Conservation (phyloP, 2,113 vertebrate species). For the Anguilla japonica region DNA sequence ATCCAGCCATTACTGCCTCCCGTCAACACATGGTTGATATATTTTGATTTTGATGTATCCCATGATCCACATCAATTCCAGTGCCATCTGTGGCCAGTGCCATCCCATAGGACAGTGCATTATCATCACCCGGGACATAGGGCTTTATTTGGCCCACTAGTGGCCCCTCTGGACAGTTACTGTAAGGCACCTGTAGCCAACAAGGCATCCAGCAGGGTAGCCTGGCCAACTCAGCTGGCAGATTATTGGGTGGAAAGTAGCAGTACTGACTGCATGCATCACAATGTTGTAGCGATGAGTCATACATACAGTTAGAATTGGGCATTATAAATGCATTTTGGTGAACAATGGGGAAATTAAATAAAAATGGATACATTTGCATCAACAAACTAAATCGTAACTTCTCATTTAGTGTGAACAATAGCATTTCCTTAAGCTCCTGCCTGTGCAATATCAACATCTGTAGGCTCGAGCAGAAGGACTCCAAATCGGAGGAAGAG, state of each 20-base stretch:
- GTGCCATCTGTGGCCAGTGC: not conserved
- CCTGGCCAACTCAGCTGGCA: too few relatives aligned
- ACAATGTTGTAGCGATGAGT: not conserved
- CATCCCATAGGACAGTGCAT: too few relatives aligned
- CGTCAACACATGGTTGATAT: not conserved
- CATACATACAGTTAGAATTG: not conserved
- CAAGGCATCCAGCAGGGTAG: too few relatives aligned
- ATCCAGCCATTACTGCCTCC: not conserved
- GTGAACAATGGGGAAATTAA: not conserved
- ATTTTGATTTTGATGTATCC: not conserved
- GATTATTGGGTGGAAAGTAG: not conserved
- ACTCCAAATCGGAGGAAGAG: slow-evolving; percentile 61
- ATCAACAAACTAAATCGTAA: not conserved
- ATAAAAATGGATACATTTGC: not conserved
- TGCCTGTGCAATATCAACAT: slow-evolving; percentile 27
- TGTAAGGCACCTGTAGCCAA: too few relatives aligned
- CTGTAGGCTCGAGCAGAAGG: slow-evolving; percentile 66
- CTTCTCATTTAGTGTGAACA: not conserved
- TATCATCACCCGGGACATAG: too few relatives aligned
- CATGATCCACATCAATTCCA: not conserved
- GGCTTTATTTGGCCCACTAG: too few relatives aligned
- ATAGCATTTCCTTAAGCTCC: not conserved
- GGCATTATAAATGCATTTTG: not conserved
- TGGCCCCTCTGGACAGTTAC: too few relatives aligned
- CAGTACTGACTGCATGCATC: not conserved